A percentile compares a stretch with the other conserved stretches of the same genome.
Conservation (phyloP, 2,888 invertebrate species). For the Acrocera orbiculus region DNA sequence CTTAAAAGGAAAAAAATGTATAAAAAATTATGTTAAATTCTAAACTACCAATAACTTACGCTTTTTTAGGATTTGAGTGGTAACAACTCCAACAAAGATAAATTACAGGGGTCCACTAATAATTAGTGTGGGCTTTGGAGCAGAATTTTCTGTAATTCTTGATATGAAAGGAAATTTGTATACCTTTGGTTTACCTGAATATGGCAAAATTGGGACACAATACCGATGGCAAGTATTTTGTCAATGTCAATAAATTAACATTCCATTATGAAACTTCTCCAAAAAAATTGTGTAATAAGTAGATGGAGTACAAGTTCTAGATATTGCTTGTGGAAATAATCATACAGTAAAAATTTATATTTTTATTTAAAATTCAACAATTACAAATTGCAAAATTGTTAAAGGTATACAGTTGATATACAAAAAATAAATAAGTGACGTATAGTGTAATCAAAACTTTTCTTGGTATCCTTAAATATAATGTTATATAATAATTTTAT, state of each 20-base stretch:
- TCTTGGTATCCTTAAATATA: too few species aligned
- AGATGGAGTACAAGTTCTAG: slow-evolving; percentile 71
- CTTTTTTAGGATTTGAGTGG: too few species aligned
- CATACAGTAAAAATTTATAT: slow-evolving; percentile 67
- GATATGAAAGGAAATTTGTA: slow-evolving; percentile 78
- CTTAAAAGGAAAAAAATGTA: too few species aligned
- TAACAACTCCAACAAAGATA: slow-evolving; percentile 40
- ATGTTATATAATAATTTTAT: too few species aligned
- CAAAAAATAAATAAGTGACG: too few species aligned
- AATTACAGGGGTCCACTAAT: slow-evolving; percentile 71
- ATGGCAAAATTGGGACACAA: slow-evolving; percentile 84
- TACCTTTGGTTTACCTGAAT: slow-evolving; percentile 84
- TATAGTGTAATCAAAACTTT: too few species aligned
- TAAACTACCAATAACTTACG: too few species aligned
- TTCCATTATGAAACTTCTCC: slow-evolving; percentile 74
- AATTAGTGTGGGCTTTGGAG: slow-evolving; percentile 77
- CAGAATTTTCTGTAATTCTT: slow-evolving; percentile 80
- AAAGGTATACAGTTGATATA: too few species aligned
- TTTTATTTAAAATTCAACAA: too few species aligned
- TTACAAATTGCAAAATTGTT: too few species aligned
- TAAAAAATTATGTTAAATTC: too few species aligned
- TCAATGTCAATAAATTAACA: slow-evolving; percentile 71
- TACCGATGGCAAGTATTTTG: slow-evolving; percentile 87
- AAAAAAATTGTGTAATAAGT: slow-evolving; percentile 66
- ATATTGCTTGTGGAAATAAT: slow-evolving; percentile 79